phyloP scores from a whole-genome alignment of 1,140 invertebrate genomes.

The Drosophila gunungcola region DNA sequence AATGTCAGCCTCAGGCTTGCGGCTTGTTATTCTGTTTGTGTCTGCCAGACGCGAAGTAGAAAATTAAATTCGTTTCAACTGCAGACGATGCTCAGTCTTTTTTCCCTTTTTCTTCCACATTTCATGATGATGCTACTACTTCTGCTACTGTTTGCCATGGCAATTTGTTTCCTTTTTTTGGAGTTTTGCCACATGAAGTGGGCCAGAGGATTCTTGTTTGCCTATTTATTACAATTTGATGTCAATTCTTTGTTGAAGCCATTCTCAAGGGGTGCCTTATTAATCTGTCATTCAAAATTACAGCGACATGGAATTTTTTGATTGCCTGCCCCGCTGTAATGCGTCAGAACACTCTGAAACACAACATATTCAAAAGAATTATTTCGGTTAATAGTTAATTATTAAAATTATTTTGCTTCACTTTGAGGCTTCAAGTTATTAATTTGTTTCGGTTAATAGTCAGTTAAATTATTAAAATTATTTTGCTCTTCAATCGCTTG shows the following conservation, averaged over 20 bases:
- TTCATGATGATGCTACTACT: constrained; percentile 21
- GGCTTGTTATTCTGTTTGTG: constrained; percentile 61
- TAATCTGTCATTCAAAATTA: constrained; percentile 53
- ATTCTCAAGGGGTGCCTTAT: constrained; percentile 15
- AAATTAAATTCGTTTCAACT: constrained; percentile 81
- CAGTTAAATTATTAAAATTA: neutral
- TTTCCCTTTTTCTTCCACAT: constrained; percentile 17
- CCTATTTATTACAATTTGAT: constrained; percentile 76
- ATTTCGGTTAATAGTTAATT: constrained; percentile 9
- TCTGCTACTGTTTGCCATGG: constrained; percentile 29
- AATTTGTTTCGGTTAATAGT: neutral
- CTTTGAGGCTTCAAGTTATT: too few relatives aligned
- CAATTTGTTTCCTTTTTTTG: constrained; percentile 39
- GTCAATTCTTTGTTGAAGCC: constrained; percentile 48
- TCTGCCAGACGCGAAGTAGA: constrained; percentile 65
- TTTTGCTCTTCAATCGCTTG: neutral
- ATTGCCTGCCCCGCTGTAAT: constrained; percentile 24
- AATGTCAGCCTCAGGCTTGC: constrained; percentile 57
- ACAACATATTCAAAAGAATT: constrained; percentile 31
- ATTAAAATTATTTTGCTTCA: neutral
- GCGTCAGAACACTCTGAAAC: constrained; percentile 33
- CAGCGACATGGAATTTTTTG: constrained; percentile 40
- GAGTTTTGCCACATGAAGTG: constrained; percentile 37
- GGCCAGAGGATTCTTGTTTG: constrained; percentile 34
- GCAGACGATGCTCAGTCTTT: constrained; percentile 71